Evolutionary conservation across 2,113 vertebrate species (phyloP), one percentile per base, ranked within the genome.

Genomic region (Colaptes auratus): DNA sequence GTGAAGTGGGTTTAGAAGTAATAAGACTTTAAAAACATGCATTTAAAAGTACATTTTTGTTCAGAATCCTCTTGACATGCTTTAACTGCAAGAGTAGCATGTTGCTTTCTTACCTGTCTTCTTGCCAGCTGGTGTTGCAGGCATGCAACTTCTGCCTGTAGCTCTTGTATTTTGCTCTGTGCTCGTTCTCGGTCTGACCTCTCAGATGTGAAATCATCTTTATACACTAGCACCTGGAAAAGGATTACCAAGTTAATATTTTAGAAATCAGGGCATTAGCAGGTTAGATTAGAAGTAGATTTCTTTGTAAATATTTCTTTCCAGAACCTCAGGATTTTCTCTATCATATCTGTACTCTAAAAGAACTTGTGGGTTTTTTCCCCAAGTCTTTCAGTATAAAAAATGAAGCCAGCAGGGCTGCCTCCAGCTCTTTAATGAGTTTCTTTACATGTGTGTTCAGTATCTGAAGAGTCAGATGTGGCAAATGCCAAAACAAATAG

Each of bases 141-240:
- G 85, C 97, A 92, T 8, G 89, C 76, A 59, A 99, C 64, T 92
- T 98, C 96, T 59, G 98, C 98, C 91, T 99, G 97, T 50, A 99
- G 98, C 72, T 98, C 98, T 65, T 98, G 97, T 53, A 99, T 98
- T 91, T 98, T 97, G 64, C 98, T 96, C 82, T 99, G 99, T 6
- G 99, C 99, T 80, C 98, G 96, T 94, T 99, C 99, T 60, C 99
- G 96, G 95, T 99, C 99, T 0, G 98, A 97, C 58, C 99, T 97
- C 89, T 99, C 99, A 0, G 98, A 99, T 9, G 97, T 98, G 83
- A 99, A 99, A 92, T 99, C 99, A 0, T 99, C 99, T 46, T 98
- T 97, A 84, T 99, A 99, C 64, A 98, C 98, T 7, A 99, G 96
- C 23, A 98, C 97, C 99, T 99, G 93, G 81, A 85, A 89, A 48